Evolutionary conservation across 2,113 vertebrate genomes (phyloP).

Genomic region (Gopherus flavomarginatus): DNA sequence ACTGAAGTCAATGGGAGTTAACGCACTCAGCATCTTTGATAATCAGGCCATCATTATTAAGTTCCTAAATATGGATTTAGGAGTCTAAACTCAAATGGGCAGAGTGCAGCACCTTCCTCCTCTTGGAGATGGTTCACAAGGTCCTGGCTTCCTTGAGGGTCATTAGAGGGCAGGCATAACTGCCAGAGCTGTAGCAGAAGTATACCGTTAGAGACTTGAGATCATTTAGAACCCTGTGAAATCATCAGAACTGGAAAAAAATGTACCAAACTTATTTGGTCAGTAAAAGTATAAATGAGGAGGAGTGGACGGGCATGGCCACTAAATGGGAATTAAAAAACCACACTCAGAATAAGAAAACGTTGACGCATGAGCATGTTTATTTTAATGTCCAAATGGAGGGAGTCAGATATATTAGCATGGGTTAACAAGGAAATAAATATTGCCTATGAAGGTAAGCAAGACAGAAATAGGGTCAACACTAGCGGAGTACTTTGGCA

Average conservation of each 20-base stretch:
- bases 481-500: slow-evolving; percentile 2
- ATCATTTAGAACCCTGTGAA: background rate
- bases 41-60: background rate
- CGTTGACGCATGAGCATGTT: background rate
- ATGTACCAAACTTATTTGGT: too few relatives aligned
- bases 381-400: background rate
- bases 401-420: background rate
- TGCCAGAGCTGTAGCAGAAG: background rate
- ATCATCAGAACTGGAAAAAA: background rate
- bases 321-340: background rate
- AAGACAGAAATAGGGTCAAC: background rate
- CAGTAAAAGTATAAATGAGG: background rate
- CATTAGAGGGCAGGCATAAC: background rate
- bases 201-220: background rate
- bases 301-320: background rate
- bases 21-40: background rate
- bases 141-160: background rate
- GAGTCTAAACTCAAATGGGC: background rate
- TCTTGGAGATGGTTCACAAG: accelerated
- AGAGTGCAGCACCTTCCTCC: background rate
- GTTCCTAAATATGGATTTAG: accelerated
- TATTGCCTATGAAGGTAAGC: background rate
- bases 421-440: background rate
- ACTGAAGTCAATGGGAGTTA: background rate
- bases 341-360: background rate